phyloP scores from a whole-genome alignment of 2,113 vertebrate genomes.

The Ophthalmolycus amberensis region DNA sequence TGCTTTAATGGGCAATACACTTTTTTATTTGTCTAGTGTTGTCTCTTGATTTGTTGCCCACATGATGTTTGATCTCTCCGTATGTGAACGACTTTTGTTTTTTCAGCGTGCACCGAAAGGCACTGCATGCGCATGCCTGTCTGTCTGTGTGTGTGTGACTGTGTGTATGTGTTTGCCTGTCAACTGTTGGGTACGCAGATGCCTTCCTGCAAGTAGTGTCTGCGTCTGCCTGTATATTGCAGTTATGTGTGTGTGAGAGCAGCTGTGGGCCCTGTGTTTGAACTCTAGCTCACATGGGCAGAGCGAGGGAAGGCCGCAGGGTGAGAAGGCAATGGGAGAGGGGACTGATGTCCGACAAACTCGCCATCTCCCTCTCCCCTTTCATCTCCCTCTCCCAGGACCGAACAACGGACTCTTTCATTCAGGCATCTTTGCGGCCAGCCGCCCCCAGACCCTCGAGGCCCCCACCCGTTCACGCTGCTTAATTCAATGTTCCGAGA shows the following conservation, averaged over 20 bases:
- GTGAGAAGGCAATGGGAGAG: slow-evolving; percentile 73
- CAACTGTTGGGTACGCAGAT: neutral
- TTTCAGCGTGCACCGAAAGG: neutral
- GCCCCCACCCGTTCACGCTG: slow-evolving; percentile 79
- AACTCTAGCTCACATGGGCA: slow-evolving; percentile 81
- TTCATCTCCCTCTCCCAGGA: slow-evolving; percentile 80
- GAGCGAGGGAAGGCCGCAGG: slow-evolving; percentile 75
- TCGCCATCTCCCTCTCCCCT: slow-evolving; percentile 79
- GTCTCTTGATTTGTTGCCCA: neutral
- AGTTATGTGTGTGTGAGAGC: slow-evolving; percentile 20
- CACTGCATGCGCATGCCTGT: slow-evolving; percentile 8
- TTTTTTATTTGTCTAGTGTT: neutral
- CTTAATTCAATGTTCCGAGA: slow-evolving; percentile 87
- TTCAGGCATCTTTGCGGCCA: slow-evolving; percentile 77
- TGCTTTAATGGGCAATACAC: neutral
- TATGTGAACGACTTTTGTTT: neutral
- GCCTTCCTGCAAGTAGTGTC: neutral
- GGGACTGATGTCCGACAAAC: slow-evolving; percentile 75
- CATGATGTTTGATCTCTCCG: neutral
- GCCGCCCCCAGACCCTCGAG: slow-evolving; percentile 77
- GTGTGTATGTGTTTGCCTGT: neutral
- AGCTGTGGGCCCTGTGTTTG: slow-evolving; percentile 79
- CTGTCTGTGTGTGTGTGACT: slow-evolving; percentile 17
- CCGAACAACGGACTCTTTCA: slow-evolving; percentile 83
- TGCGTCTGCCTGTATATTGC: neutral